These are phyloP conservation scores for Sterrhoptilus dennistouni DNA, from an alignment of 2,113 vertebrate genomes.

Conservation along the genomic window DNA sequence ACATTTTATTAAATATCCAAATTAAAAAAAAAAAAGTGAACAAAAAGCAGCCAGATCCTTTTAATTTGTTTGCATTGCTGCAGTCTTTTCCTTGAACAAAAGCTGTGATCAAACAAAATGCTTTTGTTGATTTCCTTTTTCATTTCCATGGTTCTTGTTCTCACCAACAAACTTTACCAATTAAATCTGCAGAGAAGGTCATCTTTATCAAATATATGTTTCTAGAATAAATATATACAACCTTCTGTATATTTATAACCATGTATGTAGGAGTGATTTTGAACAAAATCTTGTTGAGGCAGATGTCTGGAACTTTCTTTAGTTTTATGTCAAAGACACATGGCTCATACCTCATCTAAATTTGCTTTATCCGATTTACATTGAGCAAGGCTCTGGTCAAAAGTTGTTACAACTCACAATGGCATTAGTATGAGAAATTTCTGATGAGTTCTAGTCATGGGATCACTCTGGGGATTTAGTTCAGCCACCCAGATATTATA, in stretches of 20 bases:
- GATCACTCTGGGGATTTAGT: not conserved
- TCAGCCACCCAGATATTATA: not conserved
- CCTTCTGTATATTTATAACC: constrained; percentile 54
- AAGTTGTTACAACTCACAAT: not conserved
- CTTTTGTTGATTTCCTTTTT: not conserved
- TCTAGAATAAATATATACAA: constrained; percentile 51
- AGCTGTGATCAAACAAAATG: not conserved
- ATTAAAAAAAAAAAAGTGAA: not conserved
- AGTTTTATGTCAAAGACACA: constrained; percentile 55
- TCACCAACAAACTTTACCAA: not conserved
- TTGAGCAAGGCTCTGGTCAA: not conserved
- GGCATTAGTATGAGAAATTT: not conserved
- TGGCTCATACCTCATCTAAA: constrained; percentile 13
- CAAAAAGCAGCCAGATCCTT: not conserved
- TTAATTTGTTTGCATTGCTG: not conserved
- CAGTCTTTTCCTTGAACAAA: not conserved
- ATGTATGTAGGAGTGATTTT: constrained; percentile 44
- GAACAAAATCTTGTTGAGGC: constrained; percentile 52
- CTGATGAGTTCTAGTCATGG: not conserved
- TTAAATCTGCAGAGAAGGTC: constrained; percentile 31
- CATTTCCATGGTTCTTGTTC: not conserved
- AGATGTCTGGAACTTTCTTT: constrained; percentile 65
- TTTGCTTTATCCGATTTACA: not conserved
- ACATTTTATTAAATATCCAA: not conserved
- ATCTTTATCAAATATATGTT: constrained; percentile 43